Conservation (phyloP, 2,113 vertebrate genomes). For the Nothobranchius kuhntae region DNA sequence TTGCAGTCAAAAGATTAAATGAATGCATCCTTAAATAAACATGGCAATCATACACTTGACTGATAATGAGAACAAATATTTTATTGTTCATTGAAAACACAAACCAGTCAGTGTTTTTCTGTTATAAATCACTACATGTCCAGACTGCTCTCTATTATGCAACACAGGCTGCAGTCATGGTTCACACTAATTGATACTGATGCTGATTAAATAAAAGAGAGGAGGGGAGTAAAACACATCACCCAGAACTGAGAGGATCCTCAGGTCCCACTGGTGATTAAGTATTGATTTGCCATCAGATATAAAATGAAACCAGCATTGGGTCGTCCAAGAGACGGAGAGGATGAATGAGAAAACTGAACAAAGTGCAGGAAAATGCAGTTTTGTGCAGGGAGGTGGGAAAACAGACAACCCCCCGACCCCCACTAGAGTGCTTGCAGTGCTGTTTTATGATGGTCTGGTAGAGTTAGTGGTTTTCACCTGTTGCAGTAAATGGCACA, state of each 20-base stretch:
- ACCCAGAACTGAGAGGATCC: conserved; percentile 13
- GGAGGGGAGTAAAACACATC: conserved; percentile 6
- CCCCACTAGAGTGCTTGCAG: neutral
- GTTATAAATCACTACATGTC: conserved; percentile 62
- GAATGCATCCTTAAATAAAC: conserved; percentile 46
- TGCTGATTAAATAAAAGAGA: conserved; percentile 8
- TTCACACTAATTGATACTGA: conserved; percentile 46
- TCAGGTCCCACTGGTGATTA: conserved; percentile 14
- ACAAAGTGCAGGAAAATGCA: conserved; percentile 12
- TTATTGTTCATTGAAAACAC: conserved; percentile 60
- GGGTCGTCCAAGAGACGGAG: conserved; percentile 7
- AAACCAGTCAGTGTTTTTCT: conserved; percentile 51
- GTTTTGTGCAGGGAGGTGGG: conserved; percentile 18
- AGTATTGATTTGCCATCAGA: conserved; percentile 59
- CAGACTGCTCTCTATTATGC: conserved; percentile 18
- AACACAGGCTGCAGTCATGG: conserved; percentile 17
- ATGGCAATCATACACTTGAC: conserved; percentile 59
- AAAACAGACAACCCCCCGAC: conserved; percentile 17
- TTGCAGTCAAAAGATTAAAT: conserved; percentile 42
- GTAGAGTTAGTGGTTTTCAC: conserved; percentile 65
- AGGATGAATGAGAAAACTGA: conserved; percentile 33
- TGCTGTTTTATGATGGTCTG: conserved; percentile 75
- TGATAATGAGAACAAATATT: conserved; percentile 57
- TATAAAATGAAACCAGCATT: conserved; percentile 62
- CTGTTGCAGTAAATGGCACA: conserved; percentile 56